These are phyloP conservation scores for Elysia crispata DNA, from an alignment of 2,888 invertebrate species.

Conservation along the genomic window DNA sequence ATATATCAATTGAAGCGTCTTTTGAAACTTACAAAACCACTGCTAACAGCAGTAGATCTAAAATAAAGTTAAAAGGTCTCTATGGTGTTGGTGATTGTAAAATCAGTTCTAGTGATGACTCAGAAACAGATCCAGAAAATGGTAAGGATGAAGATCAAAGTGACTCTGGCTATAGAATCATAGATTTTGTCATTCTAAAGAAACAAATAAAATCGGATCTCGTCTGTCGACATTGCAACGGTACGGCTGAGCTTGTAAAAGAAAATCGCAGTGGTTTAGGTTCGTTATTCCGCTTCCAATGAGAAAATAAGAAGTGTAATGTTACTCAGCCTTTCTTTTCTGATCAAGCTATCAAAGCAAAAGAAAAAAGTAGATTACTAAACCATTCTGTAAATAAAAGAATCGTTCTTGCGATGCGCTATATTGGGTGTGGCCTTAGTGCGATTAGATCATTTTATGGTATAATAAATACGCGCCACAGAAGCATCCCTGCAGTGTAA, in stretches of 20 bases:
- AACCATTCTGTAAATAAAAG: not conserved
- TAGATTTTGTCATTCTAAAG: not conserved
- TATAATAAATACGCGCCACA: constrained; percentile 17
- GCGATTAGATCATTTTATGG: not conserved
- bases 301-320: not conserved
- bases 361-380: not conserved
- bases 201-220: not conserved
- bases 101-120: not conserved
- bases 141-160: no score
- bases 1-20: no score
- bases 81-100: no score
- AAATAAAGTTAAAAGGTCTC: no score
- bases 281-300: not conserved
- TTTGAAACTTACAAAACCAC: no score
- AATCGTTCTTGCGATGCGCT: not conserved
- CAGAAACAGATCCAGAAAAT: not conserved
- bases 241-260: not conserved
- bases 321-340: not conserved
- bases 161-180: not conserved
- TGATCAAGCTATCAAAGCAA: not conserved
- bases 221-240: not conserved
- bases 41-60: no score
- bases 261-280: not conserved
- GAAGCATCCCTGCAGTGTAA: no score
- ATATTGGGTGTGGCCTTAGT: not conserved